A percentile compares a stretch with the other conserved stretches of the same genome.
These are phyloP conservation scores for Poliocrania exsul DNA, from an alignment of 2,797 vertebrate species.

Conservation along the genomic window DNA sequence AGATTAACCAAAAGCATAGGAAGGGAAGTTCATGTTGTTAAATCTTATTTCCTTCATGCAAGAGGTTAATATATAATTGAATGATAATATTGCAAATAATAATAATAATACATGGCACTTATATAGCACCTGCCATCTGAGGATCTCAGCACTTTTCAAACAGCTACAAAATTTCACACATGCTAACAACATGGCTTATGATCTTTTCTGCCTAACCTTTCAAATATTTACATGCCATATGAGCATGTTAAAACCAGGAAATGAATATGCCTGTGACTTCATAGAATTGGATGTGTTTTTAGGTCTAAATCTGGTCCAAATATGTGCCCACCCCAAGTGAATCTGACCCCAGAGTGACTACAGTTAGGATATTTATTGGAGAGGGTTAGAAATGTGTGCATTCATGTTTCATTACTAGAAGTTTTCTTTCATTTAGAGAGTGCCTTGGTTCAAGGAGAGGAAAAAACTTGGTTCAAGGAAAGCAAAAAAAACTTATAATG, in stretches of 20 bases:
- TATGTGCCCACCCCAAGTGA: constrained; percentile 36
- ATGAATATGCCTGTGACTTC: constrained; percentile 49
- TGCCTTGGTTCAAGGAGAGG: background rate
- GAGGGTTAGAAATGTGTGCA: background rate
- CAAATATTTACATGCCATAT: constrained; percentile 62
- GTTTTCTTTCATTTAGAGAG: background rate
- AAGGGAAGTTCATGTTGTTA: background rate
- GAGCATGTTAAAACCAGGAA: constrained; percentile 63
- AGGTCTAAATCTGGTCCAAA: constrained; percentile 54
- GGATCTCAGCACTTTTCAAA: constrained; percentile 51
- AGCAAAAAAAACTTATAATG: background rate
- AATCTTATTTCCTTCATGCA: background rate
- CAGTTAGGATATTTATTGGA: background rate
- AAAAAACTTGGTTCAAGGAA: background rate
- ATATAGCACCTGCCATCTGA: constrained; percentile 38
- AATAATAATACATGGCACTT: constrained; percentile 54
- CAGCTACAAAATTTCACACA: constrained; percentile 50
- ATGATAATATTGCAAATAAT: constrained; percentile 24
- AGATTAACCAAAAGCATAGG: background rate
- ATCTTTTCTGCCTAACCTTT: constrained; percentile 59
- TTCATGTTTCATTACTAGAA: constrained; percentile 10
- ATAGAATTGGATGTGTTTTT: constrained; percentile 39
- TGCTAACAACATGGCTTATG: constrained; percentile 68
- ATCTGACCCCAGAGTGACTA: background rate
- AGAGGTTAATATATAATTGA: background rate